These are phyloP conservation scores for Percina caprodes DNA, from an alignment of 2,113 vertebrate genomes.

Conservation along the genomic window DNA sequence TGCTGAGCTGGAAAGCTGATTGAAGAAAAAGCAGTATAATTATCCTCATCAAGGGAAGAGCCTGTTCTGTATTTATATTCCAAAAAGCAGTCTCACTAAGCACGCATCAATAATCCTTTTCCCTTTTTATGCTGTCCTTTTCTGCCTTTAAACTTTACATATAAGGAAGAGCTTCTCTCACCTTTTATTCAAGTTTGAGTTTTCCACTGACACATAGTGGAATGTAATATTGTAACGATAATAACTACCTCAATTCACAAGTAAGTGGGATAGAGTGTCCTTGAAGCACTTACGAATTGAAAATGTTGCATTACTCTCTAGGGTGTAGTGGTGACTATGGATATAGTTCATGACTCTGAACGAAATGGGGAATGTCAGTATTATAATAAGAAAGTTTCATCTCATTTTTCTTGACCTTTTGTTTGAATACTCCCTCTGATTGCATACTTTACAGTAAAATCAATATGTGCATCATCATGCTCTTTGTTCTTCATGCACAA, in stretches of 20 bases:
- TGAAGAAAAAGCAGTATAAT: conserved; percentile 62
- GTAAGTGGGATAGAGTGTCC: conserved; percentile 30
- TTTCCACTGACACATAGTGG: conserved; percentile 7
- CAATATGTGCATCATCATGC: conserved; percentile 65
- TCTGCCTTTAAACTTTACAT: conserved; percentile 7
- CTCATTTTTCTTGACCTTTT: conserved; percentile 76
- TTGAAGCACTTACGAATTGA: conserved; percentile 34
- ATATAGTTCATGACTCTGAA: conserved; percentile 40
- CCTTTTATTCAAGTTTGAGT: conserved; percentile 9
- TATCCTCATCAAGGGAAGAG: conserved; percentile 59
- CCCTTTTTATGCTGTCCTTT: neutral
- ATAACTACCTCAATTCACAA: conserved; percentile 20
- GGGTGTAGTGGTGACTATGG: conserved; percentile 24
- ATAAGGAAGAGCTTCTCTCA: conserved; percentile 7
- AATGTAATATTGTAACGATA: neutral
- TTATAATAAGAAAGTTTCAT: conserved; percentile 68
- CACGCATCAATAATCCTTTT: conserved; percentile 33
- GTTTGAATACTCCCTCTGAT: conserved; percentile 66
- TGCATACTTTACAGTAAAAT: conserved; percentile 69
- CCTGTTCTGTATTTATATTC: conserved; percentile 51
- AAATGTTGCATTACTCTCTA: conserved; percentile 35
- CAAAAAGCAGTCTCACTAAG: conserved; percentile 48
- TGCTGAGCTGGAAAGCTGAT: conserved; percentile 64
- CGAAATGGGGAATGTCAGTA: conserved; percentile 59
- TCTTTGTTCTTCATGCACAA: conserved; percentile 48